phyloP scores from a whole-genome alignment of 2,797 vertebrate genomes.

The Bovichtus variegatus region DNA sequence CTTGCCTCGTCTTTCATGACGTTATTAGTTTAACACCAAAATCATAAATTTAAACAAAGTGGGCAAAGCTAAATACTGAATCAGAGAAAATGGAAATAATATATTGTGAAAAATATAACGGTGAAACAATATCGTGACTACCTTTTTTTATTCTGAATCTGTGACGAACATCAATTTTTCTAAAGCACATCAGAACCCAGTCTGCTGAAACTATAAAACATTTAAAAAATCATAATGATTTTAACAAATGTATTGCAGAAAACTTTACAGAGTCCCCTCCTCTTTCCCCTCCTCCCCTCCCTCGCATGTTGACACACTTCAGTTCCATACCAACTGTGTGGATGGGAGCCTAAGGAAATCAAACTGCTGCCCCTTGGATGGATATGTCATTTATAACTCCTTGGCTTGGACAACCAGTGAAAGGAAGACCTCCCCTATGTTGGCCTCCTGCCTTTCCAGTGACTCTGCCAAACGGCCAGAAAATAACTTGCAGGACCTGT shows the following conservation, averaged over 20 bases:
- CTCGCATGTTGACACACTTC: neutral
- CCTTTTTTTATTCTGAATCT: no score
- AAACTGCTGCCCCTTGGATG: conserved; percentile 84
- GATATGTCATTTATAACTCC: conserved; percentile 80
- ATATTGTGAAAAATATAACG: neutral
- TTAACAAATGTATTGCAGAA: neutral
- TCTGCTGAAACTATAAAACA: neutral
- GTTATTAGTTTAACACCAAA: no score
- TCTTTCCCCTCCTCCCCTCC: neutral
- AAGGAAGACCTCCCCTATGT: conserved; percentile 36
- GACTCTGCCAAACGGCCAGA: conserved; percentile 33
- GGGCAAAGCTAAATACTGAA: neutral
- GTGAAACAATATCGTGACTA: neutral
- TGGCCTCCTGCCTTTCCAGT: conserved; percentile 26
- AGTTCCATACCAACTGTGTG: conserved; percentile 86
- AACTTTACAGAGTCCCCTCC: neutral
- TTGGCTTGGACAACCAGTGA: conserved; percentile 62
- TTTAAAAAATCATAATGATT: neutral
- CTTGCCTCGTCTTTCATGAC: neutral
- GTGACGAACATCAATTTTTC: neutral
- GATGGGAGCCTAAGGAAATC: conserved; percentile 78
- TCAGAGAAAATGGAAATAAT: neutral
- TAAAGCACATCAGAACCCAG: neutral
- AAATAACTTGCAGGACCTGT: conserved; percentile 65
- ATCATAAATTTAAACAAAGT: no score